A percentile compares a stretch with the other conserved stretches of the same genome.
Conservation (phyloP, 1,140 invertebrate species). For the Scaptomyza graminum region DNA sequence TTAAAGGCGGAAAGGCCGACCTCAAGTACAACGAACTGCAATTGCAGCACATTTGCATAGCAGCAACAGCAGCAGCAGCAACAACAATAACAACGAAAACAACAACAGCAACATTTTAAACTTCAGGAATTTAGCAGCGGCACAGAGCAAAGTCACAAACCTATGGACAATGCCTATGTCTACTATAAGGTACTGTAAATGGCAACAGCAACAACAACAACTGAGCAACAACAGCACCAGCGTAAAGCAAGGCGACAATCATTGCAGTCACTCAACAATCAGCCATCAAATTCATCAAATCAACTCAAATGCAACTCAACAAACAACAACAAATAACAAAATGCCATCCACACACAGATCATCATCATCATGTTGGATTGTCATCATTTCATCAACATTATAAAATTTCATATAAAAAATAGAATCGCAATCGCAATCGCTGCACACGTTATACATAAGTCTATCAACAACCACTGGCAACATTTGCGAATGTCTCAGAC, state of each 20-base stretch:
- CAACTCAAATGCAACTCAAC: slow-evolving; percentile 27
- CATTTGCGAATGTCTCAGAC: slow-evolving; percentile 13
- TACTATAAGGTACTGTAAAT: slow-evolving; percentile 83
- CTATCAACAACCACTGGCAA: slow-evolving; percentile 12
- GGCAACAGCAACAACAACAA: slow-evolving; percentile 10
- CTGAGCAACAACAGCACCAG: slow-evolving; percentile 20
- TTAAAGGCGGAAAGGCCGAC: slow-evolving; percentile 25
- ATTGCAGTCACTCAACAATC: slow-evolving; percentile 42
- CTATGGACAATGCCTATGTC: slow-evolving; percentile 84
- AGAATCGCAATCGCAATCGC: not conserved
- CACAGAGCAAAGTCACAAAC: slow-evolving; percentile 63
- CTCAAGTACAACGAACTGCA: slow-evolving; percentile 75
- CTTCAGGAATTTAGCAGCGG: slow-evolving; percentile 51
- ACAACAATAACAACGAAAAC: slow-evolving; percentile 16
- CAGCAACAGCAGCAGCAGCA: slow-evolving; percentile 40
- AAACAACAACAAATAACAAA: slow-evolving; percentile 54
- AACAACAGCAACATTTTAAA: slow-evolving; percentile 30
- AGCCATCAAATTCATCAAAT: slow-evolving; percentile 39
- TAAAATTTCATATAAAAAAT: not conserved
- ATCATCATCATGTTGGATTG: slow-evolving; percentile 32
- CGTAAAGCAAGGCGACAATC: slow-evolving; percentile 23
- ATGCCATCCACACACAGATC: slow-evolving; percentile 23
- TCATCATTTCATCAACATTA: slow-evolving; percentile 43
- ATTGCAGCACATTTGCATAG: slow-evolving; percentile 58
- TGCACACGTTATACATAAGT: slow-evolving; percentile 3